phyloP scores from a whole-genome alignment of 1,140 invertebrate genomes.

The Caenorhabditis inopinata region DNA sequence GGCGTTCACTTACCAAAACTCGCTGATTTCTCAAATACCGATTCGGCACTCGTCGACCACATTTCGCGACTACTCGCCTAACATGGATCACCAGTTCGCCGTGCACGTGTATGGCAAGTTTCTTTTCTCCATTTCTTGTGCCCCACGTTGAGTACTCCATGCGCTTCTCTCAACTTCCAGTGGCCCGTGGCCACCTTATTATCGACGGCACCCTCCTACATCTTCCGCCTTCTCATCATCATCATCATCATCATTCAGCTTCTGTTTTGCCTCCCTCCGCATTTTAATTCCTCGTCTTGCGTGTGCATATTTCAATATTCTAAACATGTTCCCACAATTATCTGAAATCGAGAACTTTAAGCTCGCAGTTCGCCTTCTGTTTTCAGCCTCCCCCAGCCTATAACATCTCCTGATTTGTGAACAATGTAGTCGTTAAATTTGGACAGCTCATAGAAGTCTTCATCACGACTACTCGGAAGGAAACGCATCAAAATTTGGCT shows the following conservation, averaged over 20 bases:
- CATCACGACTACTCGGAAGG: neutral
- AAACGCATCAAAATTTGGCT: neutral
- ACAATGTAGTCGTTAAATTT: slow-evolving; percentile 5
- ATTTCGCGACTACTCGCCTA: neutral
- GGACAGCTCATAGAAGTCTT: slow-evolving; percentile 4
- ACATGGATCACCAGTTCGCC: neutral
- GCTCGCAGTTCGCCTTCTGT: neutral
- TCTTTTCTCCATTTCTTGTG: neutral
- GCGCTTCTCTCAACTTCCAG: neutral
- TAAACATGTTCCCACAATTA: neutral
- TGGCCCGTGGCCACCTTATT: neutral
- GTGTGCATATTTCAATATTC: neutral
- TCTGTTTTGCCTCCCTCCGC: neutral
- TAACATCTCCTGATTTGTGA: slow-evolving; percentile 9
- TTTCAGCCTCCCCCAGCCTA: no score
- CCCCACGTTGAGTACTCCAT: neutral
- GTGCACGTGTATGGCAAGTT: slow-evolving; percentile 20
- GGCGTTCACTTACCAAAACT: slow-evolving; percentile 39
- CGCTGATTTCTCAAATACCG: slow-evolving; percentile 18
- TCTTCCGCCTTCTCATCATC: neutral
- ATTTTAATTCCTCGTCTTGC: neutral
- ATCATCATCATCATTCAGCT: neutral
- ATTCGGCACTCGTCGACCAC: neutral
- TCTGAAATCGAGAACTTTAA: neutral
- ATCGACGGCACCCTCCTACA: neutral